Base-by-base conservation (phyloP, 2,113 vertebrate species). In the Triplophysa rosa region DNA sequence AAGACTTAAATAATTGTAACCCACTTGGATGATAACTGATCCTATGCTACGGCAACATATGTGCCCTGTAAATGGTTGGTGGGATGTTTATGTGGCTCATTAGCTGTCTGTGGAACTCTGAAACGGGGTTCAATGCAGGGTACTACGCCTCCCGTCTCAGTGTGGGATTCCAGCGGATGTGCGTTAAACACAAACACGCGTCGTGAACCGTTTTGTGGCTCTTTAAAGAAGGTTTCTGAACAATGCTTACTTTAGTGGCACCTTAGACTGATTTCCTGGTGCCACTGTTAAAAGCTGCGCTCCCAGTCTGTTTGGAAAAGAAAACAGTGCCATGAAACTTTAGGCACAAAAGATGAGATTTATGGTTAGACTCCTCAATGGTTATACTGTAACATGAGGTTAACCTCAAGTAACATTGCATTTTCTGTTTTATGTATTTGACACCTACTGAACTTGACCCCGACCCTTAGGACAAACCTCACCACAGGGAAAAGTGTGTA, bases 121-220 rank as follows among this genome's bases (percentile, higher is more conserved):
- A 73, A 23, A 23, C 45, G 2, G 21, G 40, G 71, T 47, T 62
- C 14, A 74, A 42, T n/a, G n/a, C n/a, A n/a, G n/a, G n/a, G n/a
- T n/a, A n/a, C n/a, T n/a, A n/a, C 26, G 58, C 21, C 45, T 26
- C 37, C 16, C 45, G 14, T 62, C 56, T 74, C 71, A 63, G 8
- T 74, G 58, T 74, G 71, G 71, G 58, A 74, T 62, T 14, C 67
- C 19, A 86, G 71, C 80, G 85, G 77, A 89, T 86, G 84, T 83
- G 81, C 84, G 85, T 89, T 87, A 91, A 86, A 87, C 80, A 67
- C 68, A 86, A 85, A 66, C 78, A 84, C 77, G 80, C 67, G 59
- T 86, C 88, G 81, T 83, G 62, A 78, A 74, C 16, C 24, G 23
- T 81, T 89, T 86, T 90, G 85, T 56, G 75, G 81, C 73, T 75